Evolutionary conservation across 2,888 invertebrate species (phyloP).

Genomic region (Cataglyphis rosenhaueri): DNA sequence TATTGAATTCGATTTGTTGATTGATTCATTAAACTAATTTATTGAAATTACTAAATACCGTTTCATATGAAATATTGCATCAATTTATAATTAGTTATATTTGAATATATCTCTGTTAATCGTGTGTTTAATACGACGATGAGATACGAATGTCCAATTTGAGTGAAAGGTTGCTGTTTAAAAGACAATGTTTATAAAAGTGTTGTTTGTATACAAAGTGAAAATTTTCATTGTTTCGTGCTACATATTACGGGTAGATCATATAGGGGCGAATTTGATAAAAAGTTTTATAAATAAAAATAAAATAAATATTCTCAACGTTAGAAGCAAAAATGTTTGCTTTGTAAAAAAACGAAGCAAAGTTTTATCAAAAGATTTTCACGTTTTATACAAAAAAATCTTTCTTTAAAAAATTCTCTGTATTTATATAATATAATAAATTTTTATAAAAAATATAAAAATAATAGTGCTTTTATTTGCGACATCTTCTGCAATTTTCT

Average conservation of each 20-base stretch:
- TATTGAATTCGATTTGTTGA: too few species aligned
- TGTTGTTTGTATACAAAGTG: slow-evolving; percentile 14
- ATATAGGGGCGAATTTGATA: not conserved
- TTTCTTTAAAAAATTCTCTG: not conserved
- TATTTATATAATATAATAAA: not conserved
- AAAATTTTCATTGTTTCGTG: not conserved
- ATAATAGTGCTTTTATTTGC: not conserved
- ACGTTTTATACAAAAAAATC: not conserved
- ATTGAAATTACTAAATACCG: too few species aligned
- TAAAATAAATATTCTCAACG: not conserved
- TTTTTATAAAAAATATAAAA: not conserved
- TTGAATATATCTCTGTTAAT: not conserved
- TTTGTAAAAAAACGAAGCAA: not conserved
- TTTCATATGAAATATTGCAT: not conserved
- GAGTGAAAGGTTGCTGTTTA: not conserved
- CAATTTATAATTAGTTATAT: not conserved
- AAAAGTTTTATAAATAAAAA: not conserved
- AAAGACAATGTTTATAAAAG: slow-evolving; percentile 14
- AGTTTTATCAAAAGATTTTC: not conserved
- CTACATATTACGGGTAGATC: not conserved
- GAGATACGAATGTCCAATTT: not conserved
- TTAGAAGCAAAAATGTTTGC: not conserved
- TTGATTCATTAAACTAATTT: too few species aligned
- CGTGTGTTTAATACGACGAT: not conserved
- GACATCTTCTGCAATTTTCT: not conserved